A percentile compares a stretch with the other conserved stretches of the same genome.
phyloP scores from a whole-genome alignment of 2,113 vertebrate genomes.

The Peromyscus polionotus region DNA sequence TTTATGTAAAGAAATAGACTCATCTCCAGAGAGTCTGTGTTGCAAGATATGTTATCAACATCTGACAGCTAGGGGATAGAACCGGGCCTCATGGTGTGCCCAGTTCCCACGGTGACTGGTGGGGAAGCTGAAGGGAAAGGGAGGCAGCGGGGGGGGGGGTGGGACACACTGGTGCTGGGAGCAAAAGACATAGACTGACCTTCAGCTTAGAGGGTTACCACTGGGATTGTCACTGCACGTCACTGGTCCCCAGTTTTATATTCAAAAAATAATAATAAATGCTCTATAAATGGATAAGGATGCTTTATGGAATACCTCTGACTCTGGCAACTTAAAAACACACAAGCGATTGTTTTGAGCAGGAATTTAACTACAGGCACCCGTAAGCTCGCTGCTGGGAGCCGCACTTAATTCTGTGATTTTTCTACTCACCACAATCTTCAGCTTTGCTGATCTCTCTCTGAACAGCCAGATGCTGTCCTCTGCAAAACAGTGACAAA shows the following conservation, averaged over 20 bases:
- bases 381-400: constrained; percentile 43
- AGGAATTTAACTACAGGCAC: constrained; percentile 52
- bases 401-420: constrained; percentile 7
- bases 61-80: not conserved
- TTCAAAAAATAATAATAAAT: not conserved
- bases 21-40: not conserved
- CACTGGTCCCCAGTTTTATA: not conserved
- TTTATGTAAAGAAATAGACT: constrained; percentile 4
- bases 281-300: not conserved
- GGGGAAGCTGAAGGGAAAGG: not conserved
- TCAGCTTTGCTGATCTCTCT: constrained; percentile 34
- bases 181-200: not conserved
- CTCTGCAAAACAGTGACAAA: not conserved
- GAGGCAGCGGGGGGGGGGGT: not conserved
- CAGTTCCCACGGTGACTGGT: not conserved
- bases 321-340: constrained; percentile 38
- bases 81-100: not conserved
- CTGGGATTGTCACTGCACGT: not conserved
- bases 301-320: not conserved
- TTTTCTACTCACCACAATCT: constrained; percentile 10
- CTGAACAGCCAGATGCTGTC: not conserved
- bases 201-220: not conserved
- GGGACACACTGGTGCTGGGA: not conserved
- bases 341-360: constrained; percentile 54
- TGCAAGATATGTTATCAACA: not conserved